phyloP scores from a whole-genome alignment of 2,888 invertebrate species.

The Yponomeuta sedellus region DNA sequence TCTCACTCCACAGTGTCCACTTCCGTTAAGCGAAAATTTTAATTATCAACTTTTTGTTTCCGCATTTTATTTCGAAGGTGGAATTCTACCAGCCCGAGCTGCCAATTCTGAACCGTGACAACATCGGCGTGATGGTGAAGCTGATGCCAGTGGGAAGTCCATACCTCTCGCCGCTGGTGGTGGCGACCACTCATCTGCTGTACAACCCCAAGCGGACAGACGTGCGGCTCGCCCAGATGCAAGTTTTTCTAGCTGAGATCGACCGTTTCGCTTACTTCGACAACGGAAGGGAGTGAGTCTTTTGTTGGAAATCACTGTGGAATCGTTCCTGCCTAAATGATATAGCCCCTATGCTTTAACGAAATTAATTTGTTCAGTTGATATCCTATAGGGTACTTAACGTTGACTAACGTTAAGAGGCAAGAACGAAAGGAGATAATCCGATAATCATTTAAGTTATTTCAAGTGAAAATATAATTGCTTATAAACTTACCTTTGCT shows the following conservation, averaged over 20 bases:
- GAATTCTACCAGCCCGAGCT: slow-evolving; percentile 80
- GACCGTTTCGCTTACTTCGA: slow-evolving; percentile 82
- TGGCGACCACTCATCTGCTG: slow-evolving; percentile 95
- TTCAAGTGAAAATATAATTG: no score
- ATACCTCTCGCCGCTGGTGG: slow-evolving; percentile 75
- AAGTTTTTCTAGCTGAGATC: slow-evolving; percentile 89
- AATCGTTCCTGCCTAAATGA: not conserved
- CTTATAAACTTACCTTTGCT: no score
- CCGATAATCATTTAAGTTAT: no score
- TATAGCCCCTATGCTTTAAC: no score
- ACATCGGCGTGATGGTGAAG: slow-evolving; percentile 89
- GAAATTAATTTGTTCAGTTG: no score
- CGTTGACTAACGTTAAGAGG: no score
- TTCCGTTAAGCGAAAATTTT: no score
- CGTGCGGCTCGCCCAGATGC: slow-evolving; percentile 91
- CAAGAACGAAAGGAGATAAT: no score
- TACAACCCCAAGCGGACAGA: slow-evolving; percentile 94
- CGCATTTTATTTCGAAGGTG: slow-evolving; percentile 42
- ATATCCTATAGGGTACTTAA: no score
- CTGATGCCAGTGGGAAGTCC: slow-evolving; percentile 75
- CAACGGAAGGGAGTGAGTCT: slow-evolving; percentile 23
- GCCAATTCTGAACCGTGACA: slow-evolving; percentile 86
- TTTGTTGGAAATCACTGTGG: not conserved
- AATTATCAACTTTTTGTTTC: no score
- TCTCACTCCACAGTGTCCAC: no score